Conservation (phyloP, 2,797 vertebrate genomes). For the Gymnoscopelus braueri region DNA sequence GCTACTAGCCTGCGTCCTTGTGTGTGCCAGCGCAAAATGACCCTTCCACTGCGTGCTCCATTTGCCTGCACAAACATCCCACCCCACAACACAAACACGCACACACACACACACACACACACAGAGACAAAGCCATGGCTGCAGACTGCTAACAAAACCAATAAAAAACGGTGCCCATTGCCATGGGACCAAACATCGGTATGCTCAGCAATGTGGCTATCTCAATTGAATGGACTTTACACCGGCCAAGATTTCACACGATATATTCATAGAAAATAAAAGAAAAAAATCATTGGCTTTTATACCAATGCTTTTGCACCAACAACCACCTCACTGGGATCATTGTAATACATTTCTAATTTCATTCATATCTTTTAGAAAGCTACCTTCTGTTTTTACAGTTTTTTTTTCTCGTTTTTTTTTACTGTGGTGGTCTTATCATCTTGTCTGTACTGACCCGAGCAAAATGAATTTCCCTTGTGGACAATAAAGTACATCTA, state of each 20-base stretch:
- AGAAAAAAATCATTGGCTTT: too few relatives aligned
- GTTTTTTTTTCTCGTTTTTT: too few relatives aligned
- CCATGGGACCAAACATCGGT: constrained; percentile 53
- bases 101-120: constrained; percentile 11
- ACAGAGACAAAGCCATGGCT: constrained; percentile 54
- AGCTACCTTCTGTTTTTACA: too few relatives aligned
- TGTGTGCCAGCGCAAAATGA: constrained; percentile 44
- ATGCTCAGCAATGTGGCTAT: constrained; percentile 48
- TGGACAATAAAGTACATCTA: too few relatives aligned
- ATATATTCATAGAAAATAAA: too few relatives aligned
- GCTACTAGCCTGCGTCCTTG: constrained; percentile 35
- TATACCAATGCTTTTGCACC: too few relatives aligned
- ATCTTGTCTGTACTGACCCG: too few relatives aligned
- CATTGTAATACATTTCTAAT: too few relatives aligned
- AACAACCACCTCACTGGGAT: too few relatives aligned
- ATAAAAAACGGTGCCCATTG: constrained; percentile 27
- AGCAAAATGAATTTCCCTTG: too few relatives aligned
- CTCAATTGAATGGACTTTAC: constrained; percentile 29
- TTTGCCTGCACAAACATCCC: background rate
- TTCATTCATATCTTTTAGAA: too few relatives aligned
- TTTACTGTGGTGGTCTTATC: too few relatives aligned
- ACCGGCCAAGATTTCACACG: background rate
- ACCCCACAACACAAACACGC: background rate
- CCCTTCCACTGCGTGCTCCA: constrained; percentile 33
- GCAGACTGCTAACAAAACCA: constrained; percentile 34